Percentiles rank a stretch among this genome's conserved stretches.
Conservation (phyloP, 2,888 invertebrate species). For the Cistogaster globosa region DNA sequence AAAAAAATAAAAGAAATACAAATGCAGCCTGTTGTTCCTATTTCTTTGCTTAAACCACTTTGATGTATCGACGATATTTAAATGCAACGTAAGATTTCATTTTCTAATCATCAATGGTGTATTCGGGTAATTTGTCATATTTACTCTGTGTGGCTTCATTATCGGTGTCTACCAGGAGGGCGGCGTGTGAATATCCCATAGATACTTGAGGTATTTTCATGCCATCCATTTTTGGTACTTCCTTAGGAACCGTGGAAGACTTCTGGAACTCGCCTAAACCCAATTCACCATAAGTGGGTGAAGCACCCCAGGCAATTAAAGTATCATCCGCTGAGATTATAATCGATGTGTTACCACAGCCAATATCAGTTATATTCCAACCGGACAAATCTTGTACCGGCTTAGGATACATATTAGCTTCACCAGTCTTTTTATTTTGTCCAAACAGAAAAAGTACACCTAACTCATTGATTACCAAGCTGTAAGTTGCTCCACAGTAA, state of each 20-base stretch:
- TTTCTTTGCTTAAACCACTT: slow-evolving; percentile 40
- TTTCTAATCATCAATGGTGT: slow-evolving; percentile 82
- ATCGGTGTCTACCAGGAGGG: slow-evolving; percentile 86
- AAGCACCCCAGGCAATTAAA: slow-evolving; percentile 96
- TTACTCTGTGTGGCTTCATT: slow-evolving; percentile 85
- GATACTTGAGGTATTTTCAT: slow-evolving; percentile 90
- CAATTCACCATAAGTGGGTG: slow-evolving; percentile 96
- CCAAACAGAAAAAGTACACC: slow-evolving; percentile 92
- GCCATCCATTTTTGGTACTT: slow-evolving; percentile 90
- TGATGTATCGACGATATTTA: slow-evolving; percentile 35
- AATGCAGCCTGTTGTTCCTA: slow-evolving; percentile 26
- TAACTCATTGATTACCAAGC: slow-evolving; percentile 91
- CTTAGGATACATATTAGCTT: slow-evolving; percentile 98
- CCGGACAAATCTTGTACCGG: slow-evolving; percentile 96
- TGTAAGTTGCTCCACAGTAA: slow-evolving; percentile 93
- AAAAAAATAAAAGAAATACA: slow-evolving; percentile 18
- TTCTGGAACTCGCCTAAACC: slow-evolving; percentile 95
- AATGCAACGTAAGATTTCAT: background rate
- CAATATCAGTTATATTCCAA: slow-evolving; percentile 94
- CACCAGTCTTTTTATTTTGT: slow-evolving; percentile 95
- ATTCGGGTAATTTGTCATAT: slow-evolving; percentile 84
- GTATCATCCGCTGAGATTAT: slow-evolving; percentile 95
- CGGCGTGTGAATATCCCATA: slow-evolving; percentile 93
- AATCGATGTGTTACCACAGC: slow-evolving; percentile 92
- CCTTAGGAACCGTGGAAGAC: slow-evolving; percentile 93